Percentiles rank a stretch among this genome's conserved stretches.
These are phyloP conservation scores for Siderastrea radians DNA, from an alignment of 92 coral and sea anemone genomes.

Conservation along the genomic window DNA sequence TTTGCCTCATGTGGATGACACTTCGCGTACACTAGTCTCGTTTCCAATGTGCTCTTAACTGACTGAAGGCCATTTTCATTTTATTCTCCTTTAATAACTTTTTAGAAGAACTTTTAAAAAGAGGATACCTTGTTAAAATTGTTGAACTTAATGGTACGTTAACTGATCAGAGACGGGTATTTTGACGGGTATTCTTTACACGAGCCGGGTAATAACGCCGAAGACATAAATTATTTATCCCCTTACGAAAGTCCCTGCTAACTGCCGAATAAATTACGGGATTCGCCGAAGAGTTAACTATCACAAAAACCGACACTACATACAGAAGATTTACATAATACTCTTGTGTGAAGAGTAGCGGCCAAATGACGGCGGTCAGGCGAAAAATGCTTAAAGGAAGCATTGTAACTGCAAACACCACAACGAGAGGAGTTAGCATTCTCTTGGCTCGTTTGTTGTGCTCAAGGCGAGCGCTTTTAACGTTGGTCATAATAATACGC, in stretches of 20 bases:
- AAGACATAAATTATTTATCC: not conserved
- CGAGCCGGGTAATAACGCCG: too few species aligned
- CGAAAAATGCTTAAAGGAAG: constrained; percentile 26
- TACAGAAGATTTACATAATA: not conserved
- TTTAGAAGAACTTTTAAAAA: too few species aligned
- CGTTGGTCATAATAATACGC: not conserved
- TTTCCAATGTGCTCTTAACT: too few species aligned
- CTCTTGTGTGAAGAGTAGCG: not conserved
- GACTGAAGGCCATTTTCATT: too few species aligned
- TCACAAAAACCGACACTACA: not conserved
- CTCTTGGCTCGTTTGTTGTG: constrained; percentile 35
- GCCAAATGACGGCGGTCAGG: not conserved
- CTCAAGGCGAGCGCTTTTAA: not conserved
- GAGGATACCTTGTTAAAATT: too few species aligned
- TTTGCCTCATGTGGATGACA: too few species aligned
- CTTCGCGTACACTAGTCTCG: too few species aligned
- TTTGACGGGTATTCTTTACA: too few species aligned
- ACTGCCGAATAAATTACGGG: constrained; percentile 21
- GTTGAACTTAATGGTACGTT: too few species aligned
- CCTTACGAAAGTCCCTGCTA: constrained; percentile 9
- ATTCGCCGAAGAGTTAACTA: constrained; percentile 26
- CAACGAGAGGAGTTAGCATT: constrained; percentile 28
- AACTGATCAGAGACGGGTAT: too few species aligned
- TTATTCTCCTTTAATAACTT: too few species aligned
- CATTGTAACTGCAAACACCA: constrained; percentile 31